Evolutionary conservation across 2,888 invertebrate species (phyloP).

Genomic region (Caenorhabditis macrosperma): DNA sequence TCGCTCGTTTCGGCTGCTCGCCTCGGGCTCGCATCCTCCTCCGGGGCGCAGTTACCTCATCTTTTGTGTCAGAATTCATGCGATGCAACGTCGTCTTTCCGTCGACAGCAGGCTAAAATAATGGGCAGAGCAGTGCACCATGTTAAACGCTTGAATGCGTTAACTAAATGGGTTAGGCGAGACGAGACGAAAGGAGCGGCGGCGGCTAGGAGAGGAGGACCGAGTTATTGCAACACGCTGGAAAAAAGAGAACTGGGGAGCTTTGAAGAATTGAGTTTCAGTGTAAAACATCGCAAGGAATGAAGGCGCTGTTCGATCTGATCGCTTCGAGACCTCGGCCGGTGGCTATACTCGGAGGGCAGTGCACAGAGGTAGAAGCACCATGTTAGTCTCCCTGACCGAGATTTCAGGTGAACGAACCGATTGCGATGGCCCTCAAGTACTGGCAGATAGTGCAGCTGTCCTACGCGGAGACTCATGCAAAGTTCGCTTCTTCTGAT

Average conservation of each 20-base stretch:
- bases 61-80: constrained; percentile 44
- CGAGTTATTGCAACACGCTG: constrained; percentile 35
- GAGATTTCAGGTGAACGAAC: constrained; percentile 75
- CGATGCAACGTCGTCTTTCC: constrained; percentile 18
- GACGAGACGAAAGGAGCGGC: constrained; percentile 23
- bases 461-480: constrained; percentile 79
- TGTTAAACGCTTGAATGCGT: constrained; percentile 60
- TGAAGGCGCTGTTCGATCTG: constrained; percentile 78
- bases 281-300: constrained; percentile 78
- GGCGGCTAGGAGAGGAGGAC: not conserved
- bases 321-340: constrained; percentile 73
- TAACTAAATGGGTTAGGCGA: constrained; percentile 50
- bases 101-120: constrained; percentile 47
- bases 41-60: constrained; percentile 38
- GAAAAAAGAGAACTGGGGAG: constrained; percentile 3
- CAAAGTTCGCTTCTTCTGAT: constrained; percentile 78
- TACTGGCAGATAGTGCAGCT: constrained; percentile 93
- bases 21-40: constrained; percentile 14
- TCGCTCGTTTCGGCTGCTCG: not conserved
- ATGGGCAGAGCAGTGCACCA: constrained; percentile 43
- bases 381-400: not conserved
- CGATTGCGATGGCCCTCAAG: constrained; percentile 83
- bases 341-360: constrained; percentile 78
- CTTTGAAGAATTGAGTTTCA: constrained; percentile 56
- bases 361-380: constrained; percentile 72